Evolutionary conservation across 2,113 vertebrate genomes (phyloP).

Genomic region (Bos taurus): ARS-UCD2.0 NC_037351.1:42694501-42695000

Average conservation of each 20-base stretch:
- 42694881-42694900: too few relatives aligned
- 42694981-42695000: too few relatives aligned
- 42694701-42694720: background rate
- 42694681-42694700: background rate
- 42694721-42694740: background rate
- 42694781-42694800: background rate
- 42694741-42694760: background rate
- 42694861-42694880: too few relatives aligned
- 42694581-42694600: background rate
- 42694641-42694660: background rate
- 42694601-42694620: background rate
- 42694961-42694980: too few relatives aligned
- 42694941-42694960: too few relatives aligned
- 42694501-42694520: background rate
- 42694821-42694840: background rate
- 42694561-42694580: background rate
- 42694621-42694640: background rate
- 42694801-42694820: background rate
- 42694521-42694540: background rate
- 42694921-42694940: too few relatives aligned
- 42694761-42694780: background rate
- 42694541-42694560: background rate
- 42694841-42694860: background rate
- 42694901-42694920: too few relatives aligned
- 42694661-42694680: background rate